phyloP scores from a whole-genome alignment of 2,113 vertebrate species.

The Rana temporaria region DNA sequence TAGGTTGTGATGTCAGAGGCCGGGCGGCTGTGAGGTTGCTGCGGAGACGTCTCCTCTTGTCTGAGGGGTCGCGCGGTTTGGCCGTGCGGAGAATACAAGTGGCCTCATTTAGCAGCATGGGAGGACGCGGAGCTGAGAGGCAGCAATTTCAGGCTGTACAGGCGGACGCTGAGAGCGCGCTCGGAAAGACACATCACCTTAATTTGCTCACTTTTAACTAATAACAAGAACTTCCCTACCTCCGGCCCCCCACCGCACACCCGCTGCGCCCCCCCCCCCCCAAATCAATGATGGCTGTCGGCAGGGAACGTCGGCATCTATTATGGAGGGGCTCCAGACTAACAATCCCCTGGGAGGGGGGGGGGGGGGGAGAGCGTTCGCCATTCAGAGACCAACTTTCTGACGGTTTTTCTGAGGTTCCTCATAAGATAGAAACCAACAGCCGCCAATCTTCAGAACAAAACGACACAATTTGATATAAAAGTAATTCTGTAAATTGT shows the following conservation, averaged over 20 bases:
- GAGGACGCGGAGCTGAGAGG: constrained; percentile 6
- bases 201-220: constrained; percentile 16
- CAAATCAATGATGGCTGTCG: too few relatives aligned
- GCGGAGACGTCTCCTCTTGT: constrained; percentile 8
- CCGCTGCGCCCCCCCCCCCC: too few relatives aligned
- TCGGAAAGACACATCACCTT: neutral
- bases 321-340: too few relatives aligned
- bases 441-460: too few relatives aligned
- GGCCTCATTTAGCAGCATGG: constrained; percentile 11
- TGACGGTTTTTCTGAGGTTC: too few relatives aligned
- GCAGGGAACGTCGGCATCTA: too few relatives aligned
- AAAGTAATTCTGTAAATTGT: too few relatives aligned
- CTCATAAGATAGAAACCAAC: too few relatives aligned
- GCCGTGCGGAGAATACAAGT: constrained; percentile 39
- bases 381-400: too few relatives aligned
- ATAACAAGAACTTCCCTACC: constrained; percentile 10
- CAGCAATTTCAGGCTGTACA: constrained; percentile 11
- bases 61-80: neutral
- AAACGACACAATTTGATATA: too few relatives aligned
- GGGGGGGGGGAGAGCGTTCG: too few relatives aligned
- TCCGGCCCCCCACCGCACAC: neutral
- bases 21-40: constrained; percentile 46
- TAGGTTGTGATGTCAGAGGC: constrained; percentile 6
- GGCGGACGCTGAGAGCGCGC: neutral
- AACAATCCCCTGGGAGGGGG: too few relatives aligned